Conservation (phyloP, 2,888 invertebrate genomes). For the Trilocha varians region DNA sequence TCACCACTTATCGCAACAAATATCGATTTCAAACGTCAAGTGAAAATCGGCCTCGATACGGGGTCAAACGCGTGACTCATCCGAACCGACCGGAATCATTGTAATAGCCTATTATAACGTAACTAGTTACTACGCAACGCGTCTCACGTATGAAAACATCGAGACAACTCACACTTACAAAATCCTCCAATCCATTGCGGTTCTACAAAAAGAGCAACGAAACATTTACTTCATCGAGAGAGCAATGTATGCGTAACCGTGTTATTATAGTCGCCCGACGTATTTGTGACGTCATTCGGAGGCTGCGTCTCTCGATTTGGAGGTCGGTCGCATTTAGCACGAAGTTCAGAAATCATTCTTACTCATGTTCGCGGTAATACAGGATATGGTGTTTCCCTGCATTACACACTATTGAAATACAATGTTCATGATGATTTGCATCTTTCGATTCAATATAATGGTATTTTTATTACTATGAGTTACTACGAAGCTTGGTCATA, state of each 20-base stretch:
- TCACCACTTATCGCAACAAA: neutral
- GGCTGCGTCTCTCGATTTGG: conserved; percentile 28
- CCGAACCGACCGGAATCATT: conserved; percentile 25
- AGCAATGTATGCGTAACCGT: neutral
- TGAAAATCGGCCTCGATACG: conserved; percentile 19
- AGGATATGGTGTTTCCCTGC: conserved; percentile 28
- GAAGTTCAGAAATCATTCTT: conserved; percentile 15
- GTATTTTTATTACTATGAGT: conserved; percentile 5
- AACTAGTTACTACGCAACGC: conserved; percentile 25
- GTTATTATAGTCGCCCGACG: neutral
- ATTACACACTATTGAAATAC: conserved; percentile 8
- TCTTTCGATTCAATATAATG: conserved; percentile 5
- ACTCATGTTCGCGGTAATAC: conserved; percentile 20
- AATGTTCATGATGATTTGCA: conserved; percentile 15
- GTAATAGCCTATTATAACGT: conserved; percentile 40
- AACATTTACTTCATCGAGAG: neutral
- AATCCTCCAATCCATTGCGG: neutral
- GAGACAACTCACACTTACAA: neutral
- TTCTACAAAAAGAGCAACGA: neutral
- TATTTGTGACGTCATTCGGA: conserved; percentile 28
- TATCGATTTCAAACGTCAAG: conserved; percentile 1
- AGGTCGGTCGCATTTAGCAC: conserved; percentile 18
- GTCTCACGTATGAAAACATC: conserved; percentile 14
- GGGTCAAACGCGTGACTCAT: conserved; percentile 36
- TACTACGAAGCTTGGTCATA: neutral